These are phyloP conservation scores for Ricordea florida DNA, from an alignment of 92 coral and sea anemone species.

Conservation along the genomic window DNA sequence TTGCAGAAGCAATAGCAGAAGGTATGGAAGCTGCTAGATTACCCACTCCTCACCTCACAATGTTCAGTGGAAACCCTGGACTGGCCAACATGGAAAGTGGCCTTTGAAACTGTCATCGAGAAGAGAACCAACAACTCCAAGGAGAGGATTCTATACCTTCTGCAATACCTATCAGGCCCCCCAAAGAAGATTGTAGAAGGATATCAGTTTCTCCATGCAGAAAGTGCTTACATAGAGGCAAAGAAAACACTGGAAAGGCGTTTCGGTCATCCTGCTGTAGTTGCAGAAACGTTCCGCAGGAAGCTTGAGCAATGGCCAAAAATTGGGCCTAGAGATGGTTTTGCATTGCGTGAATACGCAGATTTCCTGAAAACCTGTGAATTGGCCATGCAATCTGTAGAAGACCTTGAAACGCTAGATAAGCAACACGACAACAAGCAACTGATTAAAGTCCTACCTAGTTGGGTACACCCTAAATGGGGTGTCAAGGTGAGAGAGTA, in stretches of 20 bases:
- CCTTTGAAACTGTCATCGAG: slow-evolving; percentile 56
- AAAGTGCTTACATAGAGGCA: slow-evolving; percentile 40
- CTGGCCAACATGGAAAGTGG: slow-evolving; percentile 54
- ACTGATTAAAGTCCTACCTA: slow-evolving; percentile 43
- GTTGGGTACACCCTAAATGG: slow-evolving; percentile 71
- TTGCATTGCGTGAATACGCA: slow-evolving; percentile 41
- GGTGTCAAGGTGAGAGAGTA: slow-evolving; percentile 45
- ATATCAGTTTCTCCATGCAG: slow-evolving; percentile 48
- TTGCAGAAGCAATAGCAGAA: slow-evolving; percentile 39
- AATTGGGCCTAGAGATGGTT: slow-evolving; percentile 51
- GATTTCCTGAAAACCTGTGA: slow-evolving; percentile 58
- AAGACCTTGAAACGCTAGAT: slow-evolving; percentile 52
- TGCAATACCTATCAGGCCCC: slow-evolving; percentile 41
- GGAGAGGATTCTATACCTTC: slow-evolving; percentile 35
- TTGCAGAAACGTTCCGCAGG: slow-evolving; percentile 52
- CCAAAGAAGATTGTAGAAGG: slow-evolving; percentile 59
- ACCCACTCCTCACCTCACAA: slow-evolving; percentile 32
- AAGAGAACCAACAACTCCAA: slow-evolving; percentile 23
- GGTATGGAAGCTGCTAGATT: slow-evolving; percentile 53
- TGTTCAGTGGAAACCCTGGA: slow-evolving; percentile 54
- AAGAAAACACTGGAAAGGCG: slow-evolving; percentile 39
- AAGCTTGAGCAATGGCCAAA: slow-evolving; percentile 52
- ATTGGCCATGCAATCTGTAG: slow-evolving; percentile 50
- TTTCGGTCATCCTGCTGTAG: slow-evolving; percentile 63
- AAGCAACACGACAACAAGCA: slow-evolving; percentile 53